phyloP scores from a whole-genome alignment of 2,797 vertebrate genomes.

The Yasuhikotakia modesta region DNA sequence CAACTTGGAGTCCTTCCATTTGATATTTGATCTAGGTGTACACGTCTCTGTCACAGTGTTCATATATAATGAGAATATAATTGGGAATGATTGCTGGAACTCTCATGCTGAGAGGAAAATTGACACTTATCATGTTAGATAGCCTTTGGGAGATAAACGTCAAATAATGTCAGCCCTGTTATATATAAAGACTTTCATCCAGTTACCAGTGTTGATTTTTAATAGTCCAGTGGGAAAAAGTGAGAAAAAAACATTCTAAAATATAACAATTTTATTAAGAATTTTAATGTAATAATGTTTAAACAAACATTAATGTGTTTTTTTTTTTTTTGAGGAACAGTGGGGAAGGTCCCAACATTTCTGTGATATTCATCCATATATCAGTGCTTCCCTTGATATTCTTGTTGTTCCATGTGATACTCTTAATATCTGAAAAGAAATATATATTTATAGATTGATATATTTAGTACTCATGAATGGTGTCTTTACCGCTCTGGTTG shows the following conservation, averaged over 20 bases:
- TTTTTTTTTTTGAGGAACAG: too few relatives aligned
- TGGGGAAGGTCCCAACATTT: too few relatives aligned
- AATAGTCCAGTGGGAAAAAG: neutral
- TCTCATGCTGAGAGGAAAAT: constrained; percentile 24
- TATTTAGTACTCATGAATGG: neutral
- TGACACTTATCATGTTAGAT: constrained; percentile 29
- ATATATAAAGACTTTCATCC: neutral
- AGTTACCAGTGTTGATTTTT: neutral
- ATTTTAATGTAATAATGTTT: too few relatives aligned
- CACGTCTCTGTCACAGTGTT: constrained; percentile 19
- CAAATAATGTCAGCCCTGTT: constrained; percentile 2
- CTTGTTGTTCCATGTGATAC: neutral
- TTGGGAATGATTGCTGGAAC: constrained; percentile 31
- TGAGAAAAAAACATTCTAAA: too few relatives aligned
- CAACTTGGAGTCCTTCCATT: constrained; percentile 40
- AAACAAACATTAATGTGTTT: too few relatives aligned
- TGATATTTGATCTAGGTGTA: constrained; percentile 50
- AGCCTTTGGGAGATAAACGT: constrained; percentile 16
- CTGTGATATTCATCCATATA: neutral
- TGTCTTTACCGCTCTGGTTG: constrained; percentile 14
- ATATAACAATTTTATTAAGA: too few relatives aligned
- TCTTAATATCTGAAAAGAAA: neutral
- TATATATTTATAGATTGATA: too few relatives aligned
- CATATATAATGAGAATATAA: constrained; percentile 37
- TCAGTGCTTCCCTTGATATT: neutral